phyloP scores from a whole-genome alignment of 2,113 vertebrate genomes.

The Stegostoma tigrinum region DNA sequence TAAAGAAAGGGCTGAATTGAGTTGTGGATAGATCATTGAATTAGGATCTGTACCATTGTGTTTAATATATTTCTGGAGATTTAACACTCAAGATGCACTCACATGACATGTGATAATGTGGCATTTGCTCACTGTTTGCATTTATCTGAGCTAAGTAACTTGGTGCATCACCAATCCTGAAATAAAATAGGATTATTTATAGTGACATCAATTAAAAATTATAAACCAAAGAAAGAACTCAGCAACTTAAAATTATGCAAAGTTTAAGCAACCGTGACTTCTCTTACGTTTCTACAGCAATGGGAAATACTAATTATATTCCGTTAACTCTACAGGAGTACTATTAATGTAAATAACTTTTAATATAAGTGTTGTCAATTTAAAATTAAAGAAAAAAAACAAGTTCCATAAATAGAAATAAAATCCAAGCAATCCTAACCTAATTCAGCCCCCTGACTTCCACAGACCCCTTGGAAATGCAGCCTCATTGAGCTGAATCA shows the following conservation, averaged over 20 bases:
- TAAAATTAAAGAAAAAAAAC: no score
- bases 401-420: background rate
- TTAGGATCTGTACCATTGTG: conserved; percentile 38
- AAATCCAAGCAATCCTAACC: background rate
- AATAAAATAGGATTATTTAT: background rate
- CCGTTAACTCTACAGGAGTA: background rate
- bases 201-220: no score
- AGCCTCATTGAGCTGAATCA: no score
- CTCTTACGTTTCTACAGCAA: background rate
- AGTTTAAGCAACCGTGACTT: background rate
- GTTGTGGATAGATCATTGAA: conserved; percentile 32
- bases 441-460: background rate
- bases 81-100: background rate
- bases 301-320: background rate
- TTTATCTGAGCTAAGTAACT: background rate
- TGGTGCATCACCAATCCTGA: background rate
- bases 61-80: background rate
- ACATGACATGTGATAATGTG: background rate
- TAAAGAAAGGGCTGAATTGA: background rate
- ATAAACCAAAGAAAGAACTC: no score
- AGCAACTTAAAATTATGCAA: no score
- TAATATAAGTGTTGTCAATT: background rate
- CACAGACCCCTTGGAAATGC: background rate
- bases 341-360: background rate
- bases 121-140: background rate